Percentiles rank a stretch among this genome's conserved stretches.
phyloP scores from a whole-genome alignment of 2,888 invertebrate species.

The Glyphotaelius pellucidus region DNA sequence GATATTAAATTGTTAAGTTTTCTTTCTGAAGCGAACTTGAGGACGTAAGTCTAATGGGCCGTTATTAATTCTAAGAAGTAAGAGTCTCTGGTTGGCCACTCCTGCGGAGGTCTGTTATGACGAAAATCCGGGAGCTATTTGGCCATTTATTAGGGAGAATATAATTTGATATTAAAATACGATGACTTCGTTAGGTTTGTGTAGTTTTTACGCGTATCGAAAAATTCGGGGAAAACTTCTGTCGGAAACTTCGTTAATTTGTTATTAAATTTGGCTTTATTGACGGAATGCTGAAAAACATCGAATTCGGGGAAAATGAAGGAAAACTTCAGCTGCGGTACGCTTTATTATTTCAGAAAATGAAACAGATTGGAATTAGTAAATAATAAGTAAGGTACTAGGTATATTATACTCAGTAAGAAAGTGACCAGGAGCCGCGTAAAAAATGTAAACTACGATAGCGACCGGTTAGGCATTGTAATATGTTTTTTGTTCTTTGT shows the following conservation, averaged over 20 bases:
- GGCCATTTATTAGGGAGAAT: conserved; percentile 61
- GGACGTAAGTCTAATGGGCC: background rate
- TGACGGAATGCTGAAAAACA: conserved; percentile 33
- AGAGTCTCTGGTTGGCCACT: background rate
- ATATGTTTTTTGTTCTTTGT: too few species aligned
- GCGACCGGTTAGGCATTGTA: too few species aligned
- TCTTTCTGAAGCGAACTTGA: background rate
- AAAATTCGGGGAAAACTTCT: conserved; percentile 52
- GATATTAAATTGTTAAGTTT: background rate
- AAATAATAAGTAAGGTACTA: background rate
- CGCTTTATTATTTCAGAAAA: background rate
- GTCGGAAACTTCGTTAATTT: conserved; percentile 41
- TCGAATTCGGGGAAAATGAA: background rate
- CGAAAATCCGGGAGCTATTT: conserved; percentile 55
- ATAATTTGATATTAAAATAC: conserved; percentile 63
- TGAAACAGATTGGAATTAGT: background rate
- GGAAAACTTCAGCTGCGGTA: background rate
- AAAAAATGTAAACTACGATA: too few species aligned
- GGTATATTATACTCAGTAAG: too few species aligned
- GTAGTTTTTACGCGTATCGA: conserved; percentile 55
- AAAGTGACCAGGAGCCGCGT: too few species aligned
- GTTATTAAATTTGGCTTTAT: conserved; percentile 50
- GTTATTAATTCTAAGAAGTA: background rate
- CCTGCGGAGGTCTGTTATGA: conserved; percentile 49
- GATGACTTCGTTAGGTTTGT: conserved; percentile 59